Base-by-base conservation (phyloP, 1,140 invertebrate genomes). In the Drosophila rufa region DNA sequence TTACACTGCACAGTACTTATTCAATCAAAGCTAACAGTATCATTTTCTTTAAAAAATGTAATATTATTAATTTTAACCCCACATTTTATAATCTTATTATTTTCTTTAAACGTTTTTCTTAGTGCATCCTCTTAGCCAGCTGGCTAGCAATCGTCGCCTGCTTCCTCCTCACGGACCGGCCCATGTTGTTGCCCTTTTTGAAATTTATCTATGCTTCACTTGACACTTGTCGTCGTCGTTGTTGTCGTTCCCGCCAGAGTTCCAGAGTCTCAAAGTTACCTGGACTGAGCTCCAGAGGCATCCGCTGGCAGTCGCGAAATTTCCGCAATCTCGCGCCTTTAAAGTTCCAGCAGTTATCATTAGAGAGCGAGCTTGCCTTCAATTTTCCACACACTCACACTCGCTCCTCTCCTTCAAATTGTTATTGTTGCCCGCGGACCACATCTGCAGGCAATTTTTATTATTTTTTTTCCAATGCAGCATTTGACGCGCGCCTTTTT, bases 181-280 rank as follows among this genome's bases (percentile, higher is more conserved):
- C 55, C 64, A 84, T 80, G 84, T 74, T 90, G 78, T 89, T 89
- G 84, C 85, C 85, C 85, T 89, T 89, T 87, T 90, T 90, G 82
- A 89, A 89, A 89, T 89, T 89, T 89, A 89, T 89, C 84, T 89
- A 90, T 90, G 85, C 81, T 73, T 84, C 85, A 79, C 81, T 90
- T 89, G 84, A 87, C 84, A 87, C 84, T 87, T 87, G 84, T 87
- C 84, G 84, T 87, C 62, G 50, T 68, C 19, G 67, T 71, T 19
- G 71, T 61, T 40, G 50, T 65, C 27, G 57, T 50, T 38, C 40
- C 40, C 40, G 40, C 2, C 40, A 42, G 59, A 51, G 53, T 51
- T 58, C 22, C 50, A 47, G 45, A 22, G 25, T 9, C 22, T 14
- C 60, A 15, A 36, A 64, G 33, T 58, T 36, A 11, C 36, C 30